Conservation (phyloP, 2,888 invertebrate species). For the Ophion ventricosus region DNA sequence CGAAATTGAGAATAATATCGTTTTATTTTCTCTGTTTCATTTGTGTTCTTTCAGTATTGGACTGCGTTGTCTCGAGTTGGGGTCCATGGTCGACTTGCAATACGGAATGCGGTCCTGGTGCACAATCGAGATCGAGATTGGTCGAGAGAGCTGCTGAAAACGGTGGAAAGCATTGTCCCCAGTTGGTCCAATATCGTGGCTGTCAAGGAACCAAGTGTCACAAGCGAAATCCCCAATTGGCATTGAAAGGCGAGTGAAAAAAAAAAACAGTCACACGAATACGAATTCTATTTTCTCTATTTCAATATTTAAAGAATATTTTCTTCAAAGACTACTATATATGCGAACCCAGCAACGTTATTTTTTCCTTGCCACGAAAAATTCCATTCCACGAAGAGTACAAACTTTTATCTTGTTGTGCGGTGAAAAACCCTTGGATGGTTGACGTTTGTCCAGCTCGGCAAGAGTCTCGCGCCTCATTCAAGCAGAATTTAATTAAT, state of each 20-base stretch:
- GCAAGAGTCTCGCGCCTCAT: conserved; percentile 22
- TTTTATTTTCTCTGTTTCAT: no score
- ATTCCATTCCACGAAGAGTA: no score
- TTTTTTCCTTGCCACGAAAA: no score
- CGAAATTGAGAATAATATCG: no score
- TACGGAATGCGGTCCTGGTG: conserved; percentile 92
- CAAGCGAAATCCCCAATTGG: conserved; percentile 88
- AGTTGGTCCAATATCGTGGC: conserved; percentile 91
- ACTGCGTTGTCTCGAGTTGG: conserved; percentile 94
- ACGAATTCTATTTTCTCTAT: background rate
- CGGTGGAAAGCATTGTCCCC: conserved; percentile 92
- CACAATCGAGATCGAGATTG: conserved; percentile 89
- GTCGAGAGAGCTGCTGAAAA: conserved; percentile 89
- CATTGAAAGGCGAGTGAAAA: conserved; percentile 87
- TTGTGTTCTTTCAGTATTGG: conserved; percentile 88
- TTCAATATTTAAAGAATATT: background rate
- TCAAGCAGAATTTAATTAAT: conserved; percentile 62
- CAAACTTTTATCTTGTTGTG: background rate
- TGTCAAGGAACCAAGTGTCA: conserved; percentile 92
- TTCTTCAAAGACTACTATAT: background rate
- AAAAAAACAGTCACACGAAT: background rate
- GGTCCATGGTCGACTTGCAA: conserved; percentile 93
- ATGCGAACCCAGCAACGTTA: no score
- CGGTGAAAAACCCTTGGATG: conserved; percentile 4
- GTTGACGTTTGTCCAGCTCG: conserved; percentile 8